A percentile compares a stretch with the other conserved stretches of the same genome.
phyloP scores from a whole-genome alignment of 2,113 vertebrate genomes.

The Epinephelus fuscoguttatus region DNA sequence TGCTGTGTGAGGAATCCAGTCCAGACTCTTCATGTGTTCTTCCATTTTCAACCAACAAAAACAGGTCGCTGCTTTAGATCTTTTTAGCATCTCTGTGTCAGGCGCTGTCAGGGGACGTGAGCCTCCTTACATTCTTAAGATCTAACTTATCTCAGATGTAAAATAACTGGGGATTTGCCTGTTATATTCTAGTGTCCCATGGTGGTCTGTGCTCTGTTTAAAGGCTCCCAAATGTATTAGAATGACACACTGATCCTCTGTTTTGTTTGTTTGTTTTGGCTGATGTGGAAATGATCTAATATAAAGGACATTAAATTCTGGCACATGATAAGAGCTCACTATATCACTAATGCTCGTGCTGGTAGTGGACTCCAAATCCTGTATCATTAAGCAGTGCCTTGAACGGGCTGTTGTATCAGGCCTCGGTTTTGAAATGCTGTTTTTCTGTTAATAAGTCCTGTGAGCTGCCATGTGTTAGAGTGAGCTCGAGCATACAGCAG shows the following conservation, averaged over 20 bases:
- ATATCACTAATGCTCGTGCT: not conserved
- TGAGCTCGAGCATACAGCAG: too few species aligned
- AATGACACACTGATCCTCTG: not conserved
- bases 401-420: not conserved
- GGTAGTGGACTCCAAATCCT: not conserved
- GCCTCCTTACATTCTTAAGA: not conserved
- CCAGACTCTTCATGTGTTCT: not conserved
- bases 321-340: not conserved
- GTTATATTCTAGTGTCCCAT: not conserved
- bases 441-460: too few species aligned
- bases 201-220: not conserved
- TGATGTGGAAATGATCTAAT: not conserved
- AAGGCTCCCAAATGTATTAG: not conserved
- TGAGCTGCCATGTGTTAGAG: too few species aligned
- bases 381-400: not conserved
- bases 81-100: too few species aligned
- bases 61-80: not conserved
- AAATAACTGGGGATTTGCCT: not conserved
- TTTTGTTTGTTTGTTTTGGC: not conserved
- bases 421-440: too few species aligned
- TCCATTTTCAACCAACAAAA: not conserved
- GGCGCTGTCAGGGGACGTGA: not conserved
- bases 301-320: not conserved
- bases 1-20: constrained; percentile 16
- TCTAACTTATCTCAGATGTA: not conserved